Evolutionary conservation across 2,797 vertebrate species (phyloP).

Genomic region (Eleutherodactylus coqui): DNA sequence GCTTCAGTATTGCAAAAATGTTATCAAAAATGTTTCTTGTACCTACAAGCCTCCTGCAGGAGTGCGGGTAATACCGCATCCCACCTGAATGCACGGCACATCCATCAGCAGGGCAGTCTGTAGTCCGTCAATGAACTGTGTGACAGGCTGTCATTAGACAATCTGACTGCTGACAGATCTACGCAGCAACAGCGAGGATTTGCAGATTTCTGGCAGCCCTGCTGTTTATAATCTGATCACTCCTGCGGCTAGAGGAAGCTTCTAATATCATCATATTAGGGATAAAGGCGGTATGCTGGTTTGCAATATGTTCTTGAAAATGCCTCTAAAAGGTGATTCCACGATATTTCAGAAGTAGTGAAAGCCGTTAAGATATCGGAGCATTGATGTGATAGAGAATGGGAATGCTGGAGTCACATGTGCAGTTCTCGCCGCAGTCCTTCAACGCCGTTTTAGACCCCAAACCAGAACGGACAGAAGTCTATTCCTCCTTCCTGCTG

Average conservation of each 20-base stretch:
- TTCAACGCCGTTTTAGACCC: too few species aligned
- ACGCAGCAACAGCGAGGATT: not conserved
- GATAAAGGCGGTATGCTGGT: not conserved
- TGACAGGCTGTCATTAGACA: not conserved
- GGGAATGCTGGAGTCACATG: too few species aligned
- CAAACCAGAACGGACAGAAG: too few species aligned
- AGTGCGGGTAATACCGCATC: not conserved
- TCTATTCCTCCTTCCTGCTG: too few species aligned
- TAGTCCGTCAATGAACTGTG: not conserved
- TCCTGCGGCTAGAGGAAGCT: slow-evolving; percentile 7
- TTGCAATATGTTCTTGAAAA: not conserved
- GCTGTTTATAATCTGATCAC: not conserved
- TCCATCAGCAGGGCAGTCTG: not conserved
- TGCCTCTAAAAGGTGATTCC: not conserved
- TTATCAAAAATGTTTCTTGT: not conserved
- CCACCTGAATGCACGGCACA: not conserved
- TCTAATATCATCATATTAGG: not conserved
- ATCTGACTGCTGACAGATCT: not conserved
- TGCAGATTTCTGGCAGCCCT: not conserved
- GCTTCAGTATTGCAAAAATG: not conserved
- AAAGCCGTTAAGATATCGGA: too few species aligned
- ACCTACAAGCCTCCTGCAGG: not conserved
- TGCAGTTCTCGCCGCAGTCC: too few species aligned
- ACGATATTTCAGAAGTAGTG: not conserved
- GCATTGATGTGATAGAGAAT: too few species aligned